These are phyloP conservation scores for Ctenicera cuprea DNA, from an alignment of 2,888 invertebrate genomes.

Conservation along the genomic window DNA sequence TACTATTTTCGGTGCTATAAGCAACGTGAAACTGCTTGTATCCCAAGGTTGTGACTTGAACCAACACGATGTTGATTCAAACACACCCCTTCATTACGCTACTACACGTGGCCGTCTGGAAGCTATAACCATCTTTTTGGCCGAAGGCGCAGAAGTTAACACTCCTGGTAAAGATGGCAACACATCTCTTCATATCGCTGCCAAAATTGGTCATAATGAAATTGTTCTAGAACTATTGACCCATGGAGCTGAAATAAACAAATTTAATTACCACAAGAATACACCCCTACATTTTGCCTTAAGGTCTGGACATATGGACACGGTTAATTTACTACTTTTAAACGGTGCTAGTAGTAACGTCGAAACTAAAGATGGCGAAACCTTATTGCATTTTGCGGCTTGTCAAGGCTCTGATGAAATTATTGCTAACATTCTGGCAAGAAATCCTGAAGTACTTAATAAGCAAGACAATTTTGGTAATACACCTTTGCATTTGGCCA, in stretches of 20 bases:
- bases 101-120: constrained; percentile 11
- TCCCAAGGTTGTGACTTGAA: background rate
- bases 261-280: background rate
- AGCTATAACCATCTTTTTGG: background rate
- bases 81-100: constrained; percentile 22
- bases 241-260: background rate
- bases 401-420: background rate
- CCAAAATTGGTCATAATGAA: background rate
- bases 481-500: background rate
- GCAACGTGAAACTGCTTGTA: background rate
- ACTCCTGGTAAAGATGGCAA: constrained; percentile 10
- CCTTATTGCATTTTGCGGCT: background rate
- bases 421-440: background rate
- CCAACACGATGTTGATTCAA: constrained; percentile 3
- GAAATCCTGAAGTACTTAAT: background rate
- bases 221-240: background rate
- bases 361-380: background rate
- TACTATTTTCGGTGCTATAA: constrained; percentile 13
- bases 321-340: background rate
- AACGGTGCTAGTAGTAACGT: background rate
- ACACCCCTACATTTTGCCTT: background rate
- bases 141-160: constrained; percentile 1
- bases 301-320: background rate
- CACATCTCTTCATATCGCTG: constrained; percentile 28
- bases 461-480: background rate